Percentiles rank a stretch among this genome's conserved stretches.
These are phyloP conservation scores for Erebia epiphron DNA, from an alignment of 2,888 invertebrate genomes.

Conservation along the genomic window DNA sequence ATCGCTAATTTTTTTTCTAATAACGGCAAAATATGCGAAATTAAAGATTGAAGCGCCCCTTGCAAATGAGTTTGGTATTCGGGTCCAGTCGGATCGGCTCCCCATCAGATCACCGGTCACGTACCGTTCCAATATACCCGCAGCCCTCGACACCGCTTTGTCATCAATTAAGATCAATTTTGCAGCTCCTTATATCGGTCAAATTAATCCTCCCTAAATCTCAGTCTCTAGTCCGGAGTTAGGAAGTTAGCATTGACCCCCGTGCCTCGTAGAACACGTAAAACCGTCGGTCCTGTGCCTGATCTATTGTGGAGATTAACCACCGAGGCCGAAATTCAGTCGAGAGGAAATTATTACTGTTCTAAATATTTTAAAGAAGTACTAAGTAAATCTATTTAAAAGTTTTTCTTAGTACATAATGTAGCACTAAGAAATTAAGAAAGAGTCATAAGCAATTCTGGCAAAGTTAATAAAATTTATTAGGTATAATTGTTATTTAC, in stretches of 20 bases:
- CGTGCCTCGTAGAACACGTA: no score
- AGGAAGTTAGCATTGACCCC: no score
- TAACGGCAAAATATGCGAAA: constrained; percentile 10
- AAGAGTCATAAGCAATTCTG: no score
- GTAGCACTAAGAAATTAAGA: no score
- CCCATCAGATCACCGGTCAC: constrained; percentile 17
- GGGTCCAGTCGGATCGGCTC: constrained; percentile 1
- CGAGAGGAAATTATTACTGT: no score
- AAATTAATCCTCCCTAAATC: background rate
- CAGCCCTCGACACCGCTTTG: constrained; percentile 14
- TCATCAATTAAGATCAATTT: constrained; percentile 24
- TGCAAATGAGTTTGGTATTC: constrained; percentile 22
- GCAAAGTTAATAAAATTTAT: no score
- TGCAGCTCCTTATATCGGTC: background rate
- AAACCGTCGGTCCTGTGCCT: background rate
- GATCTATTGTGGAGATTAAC: background rate
- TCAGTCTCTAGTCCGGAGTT: no score
- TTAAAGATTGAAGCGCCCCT: constrained; percentile 12
- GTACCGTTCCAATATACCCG: background rate
- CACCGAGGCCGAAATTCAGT: no score
- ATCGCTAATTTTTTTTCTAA: constrained; percentile 6
- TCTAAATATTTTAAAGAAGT: no score
- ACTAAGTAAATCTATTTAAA: no score
- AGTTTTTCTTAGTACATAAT: no score
- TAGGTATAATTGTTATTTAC: no score